Evolutionary conservation across 2,113 vertebrate species (phyloP), one percentile per base, ranked within the genome.

Genomic region (Alligator sinensis): DNA sequence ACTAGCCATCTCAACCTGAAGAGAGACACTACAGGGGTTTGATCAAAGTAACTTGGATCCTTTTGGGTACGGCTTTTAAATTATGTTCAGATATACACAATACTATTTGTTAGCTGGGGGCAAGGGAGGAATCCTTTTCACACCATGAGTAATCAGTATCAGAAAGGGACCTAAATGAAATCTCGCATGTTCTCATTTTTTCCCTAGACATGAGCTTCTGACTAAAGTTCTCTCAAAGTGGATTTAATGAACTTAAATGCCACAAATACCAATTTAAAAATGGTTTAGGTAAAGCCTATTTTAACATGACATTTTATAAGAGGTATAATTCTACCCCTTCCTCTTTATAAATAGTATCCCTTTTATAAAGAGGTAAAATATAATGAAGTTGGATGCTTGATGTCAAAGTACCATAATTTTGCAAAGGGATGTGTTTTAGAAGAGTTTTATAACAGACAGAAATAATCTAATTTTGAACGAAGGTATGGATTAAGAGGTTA

Each of bases 91-190:
- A 34, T 63, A 13, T 9, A 28, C 4, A 58, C 2, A 38, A 78
- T 11, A 27, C 87, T 91, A 81, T 38, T 47, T 13, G 93, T 72
- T 95, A 93, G 75, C 28, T 70, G 74, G 63, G 28, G 89, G 93
- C 34, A 34, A 34, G 34, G 34, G 34, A 34, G 34, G 34, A 34
- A 34, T 34, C 34, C 34, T 34, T 34, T 34, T 34, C 34, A 34
- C 34, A 34, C 34, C 34, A 34, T 34, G 34, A 34, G 34, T 34
- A 34, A 34, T 1, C 2, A 55, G 19, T 1, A 17, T 1, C 21
- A 77, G 70, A 87, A 89, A 90, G 96, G 84, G 76, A 95, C 92
- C 91, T 94, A 66, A 75, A 92, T 28, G 76, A 90, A 91, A 89
- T 90, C 24, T 89, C 77, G 63, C 77, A 61, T n/a, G 34, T 34